Evolutionary conservation across 2,113 vertebrate species (phyloP).

Genomic region (Poicephalus gulielmi): DNA sequence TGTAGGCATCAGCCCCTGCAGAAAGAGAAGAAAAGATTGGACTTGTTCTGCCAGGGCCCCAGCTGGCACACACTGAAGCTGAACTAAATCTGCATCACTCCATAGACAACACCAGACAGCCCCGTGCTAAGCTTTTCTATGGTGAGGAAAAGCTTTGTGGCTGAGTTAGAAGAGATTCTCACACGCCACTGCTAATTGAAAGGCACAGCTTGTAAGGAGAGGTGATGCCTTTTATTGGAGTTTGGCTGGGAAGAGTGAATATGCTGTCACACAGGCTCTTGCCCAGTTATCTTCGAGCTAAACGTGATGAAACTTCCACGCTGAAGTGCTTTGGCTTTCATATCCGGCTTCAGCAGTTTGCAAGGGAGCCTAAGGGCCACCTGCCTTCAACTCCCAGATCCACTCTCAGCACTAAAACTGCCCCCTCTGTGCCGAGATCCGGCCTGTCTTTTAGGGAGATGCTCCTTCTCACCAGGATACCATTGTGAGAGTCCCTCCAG

Average conservation of each 20-base stretch:
- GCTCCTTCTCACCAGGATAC: background rate
- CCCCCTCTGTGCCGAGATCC: background rate
- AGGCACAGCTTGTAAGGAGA: conserved; percentile 48
- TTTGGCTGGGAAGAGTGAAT: background rate
- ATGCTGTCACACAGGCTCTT: background rate
- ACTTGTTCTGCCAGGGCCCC: conserved; percentile 43
- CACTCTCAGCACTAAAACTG: background rate
- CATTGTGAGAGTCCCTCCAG: background rate
- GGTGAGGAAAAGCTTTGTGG: background rate
- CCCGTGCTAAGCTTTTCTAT: background rate
- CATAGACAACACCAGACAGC: conserved; percentile 40
- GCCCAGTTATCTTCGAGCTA: background rate
- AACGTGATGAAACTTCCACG: background rate
- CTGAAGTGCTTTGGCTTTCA: background rate
- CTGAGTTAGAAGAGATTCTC: conserved; percentile 17
- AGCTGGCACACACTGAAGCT: conserved; percentile 51
- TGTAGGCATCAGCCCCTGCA: background rate
- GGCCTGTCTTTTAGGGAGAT: background rate
- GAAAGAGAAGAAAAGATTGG: conserved; percentile 33
- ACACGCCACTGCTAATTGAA: conserved; percentile 18
- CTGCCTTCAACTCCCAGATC: background rate
- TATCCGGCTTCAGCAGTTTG: background rate
- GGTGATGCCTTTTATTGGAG: conserved; percentile 55
- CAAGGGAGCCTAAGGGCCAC: background rate
- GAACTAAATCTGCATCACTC: conserved; percentile 39